Base-by-base conservation (phyloP, 2,113 vertebrate species). In the Varanus komodoensis region DNA sequence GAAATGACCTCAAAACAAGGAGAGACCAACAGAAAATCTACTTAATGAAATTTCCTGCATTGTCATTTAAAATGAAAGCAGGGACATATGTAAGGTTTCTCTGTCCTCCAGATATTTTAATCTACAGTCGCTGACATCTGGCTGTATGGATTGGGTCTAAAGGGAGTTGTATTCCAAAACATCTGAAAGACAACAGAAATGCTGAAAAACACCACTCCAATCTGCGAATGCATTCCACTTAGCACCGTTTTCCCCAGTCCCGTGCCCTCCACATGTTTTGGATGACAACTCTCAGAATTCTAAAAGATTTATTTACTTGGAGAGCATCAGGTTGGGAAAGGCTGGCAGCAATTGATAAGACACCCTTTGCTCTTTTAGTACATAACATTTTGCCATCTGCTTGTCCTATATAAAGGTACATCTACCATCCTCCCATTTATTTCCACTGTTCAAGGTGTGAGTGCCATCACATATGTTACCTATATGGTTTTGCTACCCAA, bases 1-100 rank as follows among this genome's bases (percentile, higher is more conserved):
- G 19, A 77, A 87, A 92, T 84, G 64, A 90, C 71, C 89, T 83
- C 89, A 93, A 92, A 84, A 92, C 68, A 94, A 77, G 50, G 93
- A 73, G 81, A 87, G 83, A 91, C 27, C n/a, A 96, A 80, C 1
- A 0, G 0, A 2, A 9, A 50, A 19, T 15, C 82, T 79, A 89
- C 0, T 0, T 69, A 90, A 82, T 87, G 90, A 34, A 90, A 29
- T 44, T 86, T 61, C 57, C 71, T 82, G 86, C 83, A 91, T 79
- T 91, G 93, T 29, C 68, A 91, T 89, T 32, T 61, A 73, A 32
- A 69, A 0, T 52, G 71, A 86, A 91, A 94, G 32, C 57, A 1
- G 85, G 89, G 93, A 82, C 29, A 84, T 87, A 79, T 82, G 68
- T 44, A 68, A 69, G 7, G 34, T 38, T 14, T 67, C 23, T 27